These are phyloP conservation scores for Eulimnadia texana DNA, from an alignment of 1,140 invertebrate genomes.

Conservation along the genomic window DNA sequence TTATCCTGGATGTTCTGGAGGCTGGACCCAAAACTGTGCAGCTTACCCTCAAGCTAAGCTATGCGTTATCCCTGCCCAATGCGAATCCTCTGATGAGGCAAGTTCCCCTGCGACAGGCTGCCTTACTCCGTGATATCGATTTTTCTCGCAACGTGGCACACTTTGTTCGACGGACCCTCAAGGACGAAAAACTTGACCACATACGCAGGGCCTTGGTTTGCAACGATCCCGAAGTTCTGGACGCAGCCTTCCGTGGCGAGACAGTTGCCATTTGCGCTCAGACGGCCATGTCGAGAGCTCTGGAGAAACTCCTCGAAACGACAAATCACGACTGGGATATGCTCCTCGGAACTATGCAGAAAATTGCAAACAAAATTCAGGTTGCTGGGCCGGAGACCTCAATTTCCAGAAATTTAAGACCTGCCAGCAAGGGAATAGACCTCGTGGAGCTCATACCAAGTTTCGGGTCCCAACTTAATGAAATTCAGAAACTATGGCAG, in stretches of 20 bases:
- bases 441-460: background rate
- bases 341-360: background rate
- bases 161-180: background rate
- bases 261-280: background rate
- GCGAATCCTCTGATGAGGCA: background rate
- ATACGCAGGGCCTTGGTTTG: background rate
- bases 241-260: background rate
- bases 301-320: background rate
- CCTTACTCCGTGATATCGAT: background rate
- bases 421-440: background rate
- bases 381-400: background rate
- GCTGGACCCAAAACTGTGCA: background rate
- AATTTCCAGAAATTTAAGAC: background rate
- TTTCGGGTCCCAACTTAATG: background rate
- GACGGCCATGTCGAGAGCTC: background rate
- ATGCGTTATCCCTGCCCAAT: background rate
- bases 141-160: background rate
- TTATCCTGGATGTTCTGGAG: background rate
- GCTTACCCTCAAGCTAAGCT: background rate
- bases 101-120: background rate
- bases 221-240: background rate
- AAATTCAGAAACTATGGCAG: conserved; percentile 3
- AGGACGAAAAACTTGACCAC: conserved; percentile 9
- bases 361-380: conserved; percentile 2
- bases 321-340: background rate